A percentile compares a stretch with the other conserved stretches of the same genome.
These are phyloP conservation scores for Plebejus argus DNA, from an alignment of 2,888 invertebrate genomes.

Conservation along the genomic window DNA sequence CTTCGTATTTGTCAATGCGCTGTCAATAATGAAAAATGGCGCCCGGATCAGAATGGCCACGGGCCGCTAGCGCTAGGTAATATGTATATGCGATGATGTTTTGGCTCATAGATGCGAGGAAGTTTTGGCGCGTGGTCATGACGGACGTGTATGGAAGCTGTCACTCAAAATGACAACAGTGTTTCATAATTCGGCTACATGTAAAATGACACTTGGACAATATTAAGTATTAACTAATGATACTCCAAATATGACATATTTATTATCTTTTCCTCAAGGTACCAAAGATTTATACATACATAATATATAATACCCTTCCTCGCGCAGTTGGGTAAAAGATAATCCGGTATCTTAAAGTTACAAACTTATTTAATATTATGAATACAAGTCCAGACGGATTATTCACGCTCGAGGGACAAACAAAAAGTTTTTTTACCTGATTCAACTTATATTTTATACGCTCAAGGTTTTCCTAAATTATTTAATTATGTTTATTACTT, in stretches of 20 bases:
- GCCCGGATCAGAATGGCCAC: constrained; percentile 8
- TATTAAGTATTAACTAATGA: background rate
- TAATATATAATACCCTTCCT: no score
- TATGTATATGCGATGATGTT: no score
- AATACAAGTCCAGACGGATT: constrained; percentile 2
- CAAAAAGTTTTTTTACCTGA: background rate
- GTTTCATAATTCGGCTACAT: no score
- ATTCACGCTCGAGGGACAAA: background rate
- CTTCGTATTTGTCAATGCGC: constrained; percentile 33
- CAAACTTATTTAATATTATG: background rate
- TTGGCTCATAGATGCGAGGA: no score
- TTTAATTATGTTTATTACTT: background rate
- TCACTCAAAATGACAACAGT: no score
- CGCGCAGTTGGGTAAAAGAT: background rate
- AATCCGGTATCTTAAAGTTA: background rate
- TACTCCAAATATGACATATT: no score
- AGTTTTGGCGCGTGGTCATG: no score
- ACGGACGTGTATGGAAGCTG: no score
- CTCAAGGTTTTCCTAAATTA: background rate
- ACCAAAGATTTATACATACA: no score
- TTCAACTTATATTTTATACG: background rate
- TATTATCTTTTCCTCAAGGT: no score
- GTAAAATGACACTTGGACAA: constrained; percentile 39
- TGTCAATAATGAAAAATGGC: constrained; percentile 27
- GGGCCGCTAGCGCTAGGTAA: constrained; percentile 5